phyloP scores from a whole-genome alignment of 2,888 invertebrate genomes.

The Agriotes lineatus region DNA sequence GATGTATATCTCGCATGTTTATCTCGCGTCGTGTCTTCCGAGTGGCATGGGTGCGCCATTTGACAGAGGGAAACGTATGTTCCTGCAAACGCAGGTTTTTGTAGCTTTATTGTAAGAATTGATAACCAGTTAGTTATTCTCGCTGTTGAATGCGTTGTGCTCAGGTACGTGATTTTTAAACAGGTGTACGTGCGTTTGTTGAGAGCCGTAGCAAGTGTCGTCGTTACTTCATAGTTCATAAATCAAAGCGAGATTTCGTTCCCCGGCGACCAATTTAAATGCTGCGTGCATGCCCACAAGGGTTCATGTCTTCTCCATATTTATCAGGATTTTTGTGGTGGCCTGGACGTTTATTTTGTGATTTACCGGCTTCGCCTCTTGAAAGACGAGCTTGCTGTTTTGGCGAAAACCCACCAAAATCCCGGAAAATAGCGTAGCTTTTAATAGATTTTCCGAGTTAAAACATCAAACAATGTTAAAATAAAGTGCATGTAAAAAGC shows the following conservation, averaged over 20 bases:
- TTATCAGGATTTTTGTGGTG: not conserved
- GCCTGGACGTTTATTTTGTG: no score
- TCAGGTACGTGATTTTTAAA: conserved; percentile 28
- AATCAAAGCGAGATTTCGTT: conserved; percentile 15
- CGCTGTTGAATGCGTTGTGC: conserved; percentile 25
- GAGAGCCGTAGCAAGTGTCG: conserved; percentile 15
- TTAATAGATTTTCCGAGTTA: no score
- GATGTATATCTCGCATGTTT: conserved; percentile 32
- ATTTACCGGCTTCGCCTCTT: no score
- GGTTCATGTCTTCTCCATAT: not conserved
- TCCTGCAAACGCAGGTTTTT: conserved; percentile 36
- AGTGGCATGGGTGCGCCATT: conserved; percentile 38
- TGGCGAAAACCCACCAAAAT: no score
- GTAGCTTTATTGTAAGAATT: conserved; percentile 37
- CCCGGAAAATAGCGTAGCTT: no score
- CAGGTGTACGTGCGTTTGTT: conserved; percentile 26
- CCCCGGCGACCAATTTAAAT: not conserved
- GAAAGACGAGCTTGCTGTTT: no score
- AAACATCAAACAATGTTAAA: no score
- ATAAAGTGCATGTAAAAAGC: no score
- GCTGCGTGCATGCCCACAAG: no score
- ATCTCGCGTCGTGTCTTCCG: conserved; percentile 27
- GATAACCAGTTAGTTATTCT: conserved; percentile 40
- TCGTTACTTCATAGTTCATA: conserved; percentile 12
- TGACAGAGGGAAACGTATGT: conserved; percentile 36